Evolutionary conservation across 2,888 invertebrate species (phyloP), one percentile per base, ranked within the genome.

Genomic region (Phymatocera aterrima): DNA sequence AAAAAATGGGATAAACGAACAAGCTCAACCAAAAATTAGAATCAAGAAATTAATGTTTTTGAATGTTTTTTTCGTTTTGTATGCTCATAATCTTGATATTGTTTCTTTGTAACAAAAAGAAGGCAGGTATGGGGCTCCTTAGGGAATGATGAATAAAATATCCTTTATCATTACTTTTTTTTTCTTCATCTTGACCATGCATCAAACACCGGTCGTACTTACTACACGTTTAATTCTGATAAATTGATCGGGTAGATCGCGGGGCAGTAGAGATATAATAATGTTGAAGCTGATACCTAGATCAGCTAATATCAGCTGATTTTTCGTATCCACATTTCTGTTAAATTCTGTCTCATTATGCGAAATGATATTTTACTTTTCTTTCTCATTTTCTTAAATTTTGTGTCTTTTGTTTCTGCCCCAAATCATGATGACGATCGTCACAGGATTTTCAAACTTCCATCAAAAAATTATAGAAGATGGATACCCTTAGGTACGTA

Each of bases 181-280:
- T 43, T 24, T 68, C 80, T 40, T 80, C 80, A 83, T 83, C 83
- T 83, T 85, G 86, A 84, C 85, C 88, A 88, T 88, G 88, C 88
- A 88, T 87, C 86, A 88, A 87, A 88, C 85, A 86, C 85, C 34
- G 34, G 84, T 84, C 85, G 88, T 89, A 89, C 89, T 89, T 89
- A 89, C 89, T 84, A 89, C 88, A 86, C 87, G 87, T 82, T 70
- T 61, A 54, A 68, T n/a, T n/a, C 21, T 74, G 37, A 77, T 43
- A 46, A 46, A 78, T 78, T 60, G 79, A 43, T 46, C 46, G 43
- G 68, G 24, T 43, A 68, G 40, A 43, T 43, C 28, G 28, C 60
- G 60, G 4, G 5, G 54, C 10, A 21, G 21, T 18, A 54, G 5
- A 54, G 18, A 12, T 21, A 51, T 54, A 10, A 18, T 24, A 37